phyloP scores from a whole-genome alignment of 2,888 invertebrate species.

The Panzeria rudis region DNA sequence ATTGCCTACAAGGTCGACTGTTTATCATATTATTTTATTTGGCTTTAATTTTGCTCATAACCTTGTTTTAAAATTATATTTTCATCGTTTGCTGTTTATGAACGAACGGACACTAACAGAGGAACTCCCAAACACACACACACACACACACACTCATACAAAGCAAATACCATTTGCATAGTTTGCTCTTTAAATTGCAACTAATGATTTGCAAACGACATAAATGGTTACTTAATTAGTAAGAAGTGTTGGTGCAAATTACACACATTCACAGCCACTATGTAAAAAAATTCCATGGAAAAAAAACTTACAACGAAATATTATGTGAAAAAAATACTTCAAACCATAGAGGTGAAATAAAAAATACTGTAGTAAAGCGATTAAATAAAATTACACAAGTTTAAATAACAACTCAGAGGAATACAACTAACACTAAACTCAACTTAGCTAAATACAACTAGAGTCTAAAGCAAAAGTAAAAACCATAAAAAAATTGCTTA shows the following conservation, averaged over 20 bases:
- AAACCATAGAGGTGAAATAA: conserved; percentile 20
- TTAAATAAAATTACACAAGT: conserved; percentile 51
- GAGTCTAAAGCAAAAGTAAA: neutral
- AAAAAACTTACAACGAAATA: too few species aligned
- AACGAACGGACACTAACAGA: too few species aligned
- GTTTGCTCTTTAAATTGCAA: conserved; percentile 56
- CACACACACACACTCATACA: neutral
- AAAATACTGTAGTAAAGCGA: conserved; percentile 50
- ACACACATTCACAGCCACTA: neutral
- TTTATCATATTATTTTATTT: too few species aligned
- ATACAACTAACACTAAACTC: neutral
- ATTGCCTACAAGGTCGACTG: too few species aligned
- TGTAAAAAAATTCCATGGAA: too few species aligned
- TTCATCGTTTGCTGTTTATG: too few species aligned
- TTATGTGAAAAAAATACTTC: neutral
- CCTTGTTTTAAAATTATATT: too few species aligned
- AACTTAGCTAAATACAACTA: neutral
- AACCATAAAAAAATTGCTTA: neutral
- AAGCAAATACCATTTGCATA: neutral
- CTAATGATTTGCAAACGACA: conserved; percentile 70
- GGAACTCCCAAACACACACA: neutral
- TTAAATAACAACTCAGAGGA: conserved; percentile 14
- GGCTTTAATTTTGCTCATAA: too few species aligned
- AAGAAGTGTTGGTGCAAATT: conserved; percentile 51
- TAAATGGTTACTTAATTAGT: conserved; percentile 68